Conservation (phyloP, 2,797 vertebrate genomes). For the Phataginus tricuspis region DNA sequence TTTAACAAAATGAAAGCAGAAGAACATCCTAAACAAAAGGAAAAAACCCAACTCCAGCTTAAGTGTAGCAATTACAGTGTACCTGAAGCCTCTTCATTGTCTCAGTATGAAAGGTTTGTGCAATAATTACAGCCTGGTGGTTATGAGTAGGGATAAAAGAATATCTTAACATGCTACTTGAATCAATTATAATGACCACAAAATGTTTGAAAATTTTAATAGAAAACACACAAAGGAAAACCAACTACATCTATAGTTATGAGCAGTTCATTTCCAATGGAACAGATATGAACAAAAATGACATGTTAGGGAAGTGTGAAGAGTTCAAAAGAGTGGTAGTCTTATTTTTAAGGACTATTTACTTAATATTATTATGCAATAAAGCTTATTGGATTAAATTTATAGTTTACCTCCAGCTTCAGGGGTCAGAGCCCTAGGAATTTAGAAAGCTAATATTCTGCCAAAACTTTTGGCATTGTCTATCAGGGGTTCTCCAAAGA, state of each 20-base stretch:
- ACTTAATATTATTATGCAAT: not conserved
- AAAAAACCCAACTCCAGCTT: not conserved
- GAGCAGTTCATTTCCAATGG: not conserved
- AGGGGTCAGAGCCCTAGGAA: not conserved
- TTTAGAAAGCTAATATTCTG: not conserved
- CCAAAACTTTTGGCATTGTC: not conserved
- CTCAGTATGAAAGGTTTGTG: not conserved
- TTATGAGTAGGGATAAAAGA: not conserved
- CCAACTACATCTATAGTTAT: not conserved
- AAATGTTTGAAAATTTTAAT: not conserved
- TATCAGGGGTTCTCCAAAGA: not conserved
- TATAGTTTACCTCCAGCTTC: not conserved
- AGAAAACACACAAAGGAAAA: constrained; percentile 39
- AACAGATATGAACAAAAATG: not conserved
- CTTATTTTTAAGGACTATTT: not conserved
- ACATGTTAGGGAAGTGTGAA: not conserved
- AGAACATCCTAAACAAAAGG: not conserved
- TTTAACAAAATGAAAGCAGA: constrained; percentile 26
- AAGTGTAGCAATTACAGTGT: not conserved
- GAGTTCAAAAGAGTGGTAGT: not conserved
- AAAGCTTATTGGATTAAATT: not conserved
- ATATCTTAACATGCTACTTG: not conserved
- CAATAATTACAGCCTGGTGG: not conserved
- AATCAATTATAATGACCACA: not conserved
- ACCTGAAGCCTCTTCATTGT: not conserved